Evolutionary conservation across 1,140 invertebrate genomes (phyloP).

Genomic region (Belonocnema kinseyi): DNA sequence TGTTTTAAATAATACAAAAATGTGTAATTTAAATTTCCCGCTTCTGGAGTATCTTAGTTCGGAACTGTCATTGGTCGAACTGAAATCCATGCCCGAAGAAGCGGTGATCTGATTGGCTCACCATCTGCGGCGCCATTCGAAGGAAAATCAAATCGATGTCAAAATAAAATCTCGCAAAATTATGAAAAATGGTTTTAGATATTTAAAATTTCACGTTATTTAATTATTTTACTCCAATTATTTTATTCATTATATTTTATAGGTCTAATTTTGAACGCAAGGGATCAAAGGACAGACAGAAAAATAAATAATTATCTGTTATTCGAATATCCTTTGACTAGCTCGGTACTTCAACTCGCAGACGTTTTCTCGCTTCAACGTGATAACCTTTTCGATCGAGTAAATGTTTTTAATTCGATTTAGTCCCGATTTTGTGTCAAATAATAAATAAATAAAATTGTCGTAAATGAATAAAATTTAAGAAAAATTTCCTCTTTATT

Average conservation of each 20-base stretch:
- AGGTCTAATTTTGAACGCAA: no score
- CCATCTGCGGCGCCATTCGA: not conserved
- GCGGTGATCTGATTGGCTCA: not conserved
- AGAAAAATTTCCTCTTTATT: not conserved
- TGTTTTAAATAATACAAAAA: not conserved
- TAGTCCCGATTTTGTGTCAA: not conserved
- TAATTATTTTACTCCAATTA: no score
- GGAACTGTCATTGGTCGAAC: not conserved
- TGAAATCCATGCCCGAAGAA: not conserved
- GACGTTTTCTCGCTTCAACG: no score
- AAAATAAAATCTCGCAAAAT: not conserved
- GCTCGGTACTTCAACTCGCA: not conserved
- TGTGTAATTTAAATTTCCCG: not conserved
- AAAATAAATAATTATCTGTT: no score
- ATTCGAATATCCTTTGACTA: not conserved
- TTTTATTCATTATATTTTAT: no score
- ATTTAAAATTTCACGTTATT: not conserved
- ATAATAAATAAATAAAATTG: not conserved
- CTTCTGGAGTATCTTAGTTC: no score
- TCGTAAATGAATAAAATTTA: not conserved
- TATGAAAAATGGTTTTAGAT: not conserved
- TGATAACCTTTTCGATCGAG: no score
- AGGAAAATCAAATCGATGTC: not conserved
- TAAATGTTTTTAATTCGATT: no score
- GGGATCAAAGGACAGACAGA: no score